Conservation (phyloP, 2,888 invertebrate species). For the Nineta flava region DNA sequence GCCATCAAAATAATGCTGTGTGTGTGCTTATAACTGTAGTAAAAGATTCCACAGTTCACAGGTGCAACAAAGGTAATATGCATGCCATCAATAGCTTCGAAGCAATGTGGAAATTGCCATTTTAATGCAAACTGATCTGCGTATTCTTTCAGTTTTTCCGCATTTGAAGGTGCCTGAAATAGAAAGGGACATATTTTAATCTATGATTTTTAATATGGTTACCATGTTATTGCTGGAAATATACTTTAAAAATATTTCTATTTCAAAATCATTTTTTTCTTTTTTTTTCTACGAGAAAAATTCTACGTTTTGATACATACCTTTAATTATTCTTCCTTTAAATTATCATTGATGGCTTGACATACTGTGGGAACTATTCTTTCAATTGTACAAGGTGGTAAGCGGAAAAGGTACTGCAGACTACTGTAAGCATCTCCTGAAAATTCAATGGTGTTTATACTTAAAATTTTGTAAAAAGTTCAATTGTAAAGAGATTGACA, state of each 20-base stretch:
- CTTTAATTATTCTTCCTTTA: constrained; percentile 8
- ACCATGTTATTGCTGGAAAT: no score
- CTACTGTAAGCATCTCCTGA: constrained; percentile 7
- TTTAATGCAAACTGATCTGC: no score
- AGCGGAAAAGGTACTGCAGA: constrained; percentile 6
- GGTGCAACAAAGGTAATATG: constrained; percentile 15
- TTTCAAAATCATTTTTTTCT: not conserved
- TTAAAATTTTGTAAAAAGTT: not conserved
- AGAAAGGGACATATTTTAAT: no score
- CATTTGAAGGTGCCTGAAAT: no score
- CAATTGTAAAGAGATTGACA: no score
- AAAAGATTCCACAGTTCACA: constrained; percentile 13
- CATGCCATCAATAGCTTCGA: constrained; percentile 13
- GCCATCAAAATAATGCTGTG: constrained; percentile 17
- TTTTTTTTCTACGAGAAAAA: not conserved
- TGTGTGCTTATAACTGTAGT: constrained; percentile 16
- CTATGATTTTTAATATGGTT: no score
- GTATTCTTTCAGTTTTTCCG: no score
- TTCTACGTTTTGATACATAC: constrained; percentile 3
- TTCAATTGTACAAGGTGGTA: constrained; percentile 7
- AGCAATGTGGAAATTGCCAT: constrained; percentile 16
- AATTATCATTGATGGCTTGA: constrained; percentile 5
- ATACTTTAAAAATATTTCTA: not conserved
- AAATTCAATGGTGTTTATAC: not conserved
- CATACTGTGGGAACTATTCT: constrained; percentile 7